Evolutionary conservation across 2,113 vertebrate genomes (phyloP).

Genomic region (Prionailurus viverrinus): DNA sequence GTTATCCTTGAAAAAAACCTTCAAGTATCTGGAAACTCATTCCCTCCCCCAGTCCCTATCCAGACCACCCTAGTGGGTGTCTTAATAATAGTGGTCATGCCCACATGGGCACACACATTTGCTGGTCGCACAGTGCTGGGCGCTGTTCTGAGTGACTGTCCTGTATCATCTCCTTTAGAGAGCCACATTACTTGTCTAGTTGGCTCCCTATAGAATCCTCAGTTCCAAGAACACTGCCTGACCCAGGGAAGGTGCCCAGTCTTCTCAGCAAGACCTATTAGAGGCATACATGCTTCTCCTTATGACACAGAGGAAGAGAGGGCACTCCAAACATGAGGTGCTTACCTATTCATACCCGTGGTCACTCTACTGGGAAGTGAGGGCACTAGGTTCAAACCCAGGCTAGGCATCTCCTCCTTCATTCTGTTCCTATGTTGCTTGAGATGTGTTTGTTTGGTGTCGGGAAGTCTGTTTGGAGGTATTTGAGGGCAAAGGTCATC

Average conservation of each 20-base stretch:
- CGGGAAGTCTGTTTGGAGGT: background rate
- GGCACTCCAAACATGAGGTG: background rate
- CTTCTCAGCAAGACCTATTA: background rate
- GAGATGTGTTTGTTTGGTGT: background rate
- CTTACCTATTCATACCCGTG: accelerated
- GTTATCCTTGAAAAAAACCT: background rate
- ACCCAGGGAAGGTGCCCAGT: too few relatives aligned
- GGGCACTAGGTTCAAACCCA: background rate
- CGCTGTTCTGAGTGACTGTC: accelerated
- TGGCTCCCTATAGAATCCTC: background rate
- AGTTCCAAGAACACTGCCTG: background rate
- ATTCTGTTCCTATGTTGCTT: accelerated
- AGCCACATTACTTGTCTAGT: background rate
- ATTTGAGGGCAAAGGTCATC: background rate
- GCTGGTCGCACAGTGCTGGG: accelerated
- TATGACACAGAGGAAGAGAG: background rate
- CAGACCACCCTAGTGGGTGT: background rate
- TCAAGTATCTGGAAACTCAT: background rate
- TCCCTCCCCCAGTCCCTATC: background rate
- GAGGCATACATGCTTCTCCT: accelerated
- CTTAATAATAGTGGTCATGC: background rate
- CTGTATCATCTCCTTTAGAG: background rate
- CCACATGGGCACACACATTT: background rate
- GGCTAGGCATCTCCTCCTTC: background rate
- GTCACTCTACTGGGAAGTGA: background rate